These are phyloP conservation scores for Andricus quercusramuli DNA, from an alignment of 2,888 invertebrate genomes.

Conservation along the genomic window DNA sequence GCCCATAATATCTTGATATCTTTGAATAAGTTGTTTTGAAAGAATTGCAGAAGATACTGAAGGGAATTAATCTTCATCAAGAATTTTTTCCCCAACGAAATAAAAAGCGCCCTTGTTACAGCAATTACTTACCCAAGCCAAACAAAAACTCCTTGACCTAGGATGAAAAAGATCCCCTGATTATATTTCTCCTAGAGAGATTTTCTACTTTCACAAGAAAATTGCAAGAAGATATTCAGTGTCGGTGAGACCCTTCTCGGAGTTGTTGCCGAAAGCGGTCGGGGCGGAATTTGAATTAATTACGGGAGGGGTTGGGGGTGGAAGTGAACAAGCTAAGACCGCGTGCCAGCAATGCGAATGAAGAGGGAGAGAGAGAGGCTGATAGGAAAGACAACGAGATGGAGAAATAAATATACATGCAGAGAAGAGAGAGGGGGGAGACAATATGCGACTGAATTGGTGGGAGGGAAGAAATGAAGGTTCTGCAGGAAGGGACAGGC, in stretches of 20 bases:
- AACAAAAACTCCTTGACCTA: slow-evolving; percentile 30
- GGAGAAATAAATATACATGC: slow-evolving; percentile 40
- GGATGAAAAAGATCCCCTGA: slow-evolving; percentile 24
- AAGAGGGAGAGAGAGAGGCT: slow-evolving; percentile 48
- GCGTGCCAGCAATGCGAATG: slow-evolving; percentile 52
- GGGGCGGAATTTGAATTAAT: slow-evolving; percentile 70
- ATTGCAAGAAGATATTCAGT: slow-evolving; percentile 50
- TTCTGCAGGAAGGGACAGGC: slow-evolving; percentile 48
- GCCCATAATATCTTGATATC: too few species aligned
- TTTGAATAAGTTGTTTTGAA: too few species aligned
- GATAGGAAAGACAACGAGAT: slow-evolving; percentile 44
- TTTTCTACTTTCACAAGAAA: slow-evolving; percentile 35
- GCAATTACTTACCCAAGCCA: neutral
- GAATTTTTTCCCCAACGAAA: neutral
- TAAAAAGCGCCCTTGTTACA: neutral
- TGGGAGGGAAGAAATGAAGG: slow-evolving; percentile 60
- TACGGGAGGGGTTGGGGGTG: slow-evolving; percentile 51
- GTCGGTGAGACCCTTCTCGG: slow-evolving; percentile 47
- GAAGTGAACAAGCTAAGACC: slow-evolving; percentile 61
- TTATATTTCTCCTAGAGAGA: slow-evolving; percentile 23
- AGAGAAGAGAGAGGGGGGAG: slow-evolving; percentile 53
- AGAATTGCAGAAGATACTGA: too few species aligned
- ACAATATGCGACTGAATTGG: slow-evolving; percentile 69
- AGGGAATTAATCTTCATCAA: neutral
- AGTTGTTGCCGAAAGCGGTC: slow-evolving; percentile 57